Evolutionary conservation across 2,797 vertebrate species (phyloP), one percentile per base, ranked within the genome.

Genomic region (Leptoclinus maculatus): DNA sequence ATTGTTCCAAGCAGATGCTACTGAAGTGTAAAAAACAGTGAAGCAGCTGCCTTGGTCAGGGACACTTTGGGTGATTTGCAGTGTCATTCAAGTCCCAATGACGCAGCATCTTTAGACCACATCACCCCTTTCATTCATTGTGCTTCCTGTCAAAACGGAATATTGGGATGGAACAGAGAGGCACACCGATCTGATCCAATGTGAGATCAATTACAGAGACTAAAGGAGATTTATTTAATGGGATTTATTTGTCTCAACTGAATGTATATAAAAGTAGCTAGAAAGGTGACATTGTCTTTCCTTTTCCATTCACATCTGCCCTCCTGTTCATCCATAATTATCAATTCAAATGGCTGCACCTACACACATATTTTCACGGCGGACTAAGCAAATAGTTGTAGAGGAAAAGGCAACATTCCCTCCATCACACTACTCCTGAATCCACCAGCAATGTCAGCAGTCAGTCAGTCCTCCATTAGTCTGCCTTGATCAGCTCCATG

Each of bases 31-130:
- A 57, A 27, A 47, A 29, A 66, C 13, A 38, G 47, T 0, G 47
- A n/a, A 49, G 56, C 70, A 49, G 64, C 68, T 76, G 74, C 73
- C 21, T 68, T 27, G 49, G 57, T 72, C 39, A 49, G 57, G 23
- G 17, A 54, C 56, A 67, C 47, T 29, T 29, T 16, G 38, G 23
- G 34, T 71, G 73, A 66, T 71, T 60, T 62, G 56, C 51, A 23
- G 32, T 43, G 17, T 59, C 51, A 73, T 14, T 78, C 38, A 60
- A 25, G 45, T 66, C 32, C 25, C 47, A 62, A 39, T 78, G 75
- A 74, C 14, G 38, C 66, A 45, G 43, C 54, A 36, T 34, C 9
- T 51, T 66, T 2, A 25, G 41, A 53, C 17, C n/a, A 29, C 2
- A 17, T 60, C 41, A 25, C 12, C 38, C 21, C 23, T 57, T 65